These are phyloP conservation scores for Campoletis raptor DNA, from an alignment of 2,888 invertebrate genomes.

Conservation along the genomic window DNA sequence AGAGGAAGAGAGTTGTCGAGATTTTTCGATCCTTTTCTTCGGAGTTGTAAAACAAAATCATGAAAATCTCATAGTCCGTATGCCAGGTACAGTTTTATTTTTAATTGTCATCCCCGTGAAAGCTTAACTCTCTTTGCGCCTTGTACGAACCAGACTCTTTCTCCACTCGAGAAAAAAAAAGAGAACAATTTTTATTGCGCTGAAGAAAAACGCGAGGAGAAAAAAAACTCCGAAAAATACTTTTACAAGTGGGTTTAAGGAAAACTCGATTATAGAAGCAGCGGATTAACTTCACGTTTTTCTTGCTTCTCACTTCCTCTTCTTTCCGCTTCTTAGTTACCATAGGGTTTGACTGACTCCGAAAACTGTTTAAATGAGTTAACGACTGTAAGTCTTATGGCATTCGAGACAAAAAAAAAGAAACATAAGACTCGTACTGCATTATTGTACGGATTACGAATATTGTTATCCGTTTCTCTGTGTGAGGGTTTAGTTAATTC, in stretches of 20 bases:
- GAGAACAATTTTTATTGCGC: constrained; percentile 68
- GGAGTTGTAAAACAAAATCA: constrained; percentile 49
- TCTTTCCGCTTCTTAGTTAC: background rate
- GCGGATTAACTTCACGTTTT: constrained; percentile 78
- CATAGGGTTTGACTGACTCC: constrained; percentile 71
- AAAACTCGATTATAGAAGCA: constrained; percentile 76
- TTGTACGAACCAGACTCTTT: background rate
- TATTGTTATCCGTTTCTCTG: constrained; percentile 57
- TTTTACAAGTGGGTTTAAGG: constrained; percentile 74
- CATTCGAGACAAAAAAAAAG: constrained; percentile 49
- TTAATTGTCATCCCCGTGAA: constrained; percentile 27
- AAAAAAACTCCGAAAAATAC: constrained; percentile 57
- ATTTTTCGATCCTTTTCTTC: constrained; percentile 29
- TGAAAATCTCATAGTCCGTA: constrained; percentile 13
- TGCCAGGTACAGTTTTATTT: constrained; percentile 66
- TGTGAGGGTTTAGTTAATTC: constrained; percentile 10
- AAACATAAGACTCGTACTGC: constrained; percentile 41
- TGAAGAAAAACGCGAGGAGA: constrained; percentile 47
- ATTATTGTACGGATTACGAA: constrained; percentile 67
- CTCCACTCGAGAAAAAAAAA: background rate
- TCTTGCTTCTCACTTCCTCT: constrained; percentile 14
- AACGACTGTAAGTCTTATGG: constrained; percentile 70
- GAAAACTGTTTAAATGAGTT: constrained; percentile 75
- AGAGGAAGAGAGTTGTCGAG: background rate
- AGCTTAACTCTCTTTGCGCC: constrained; percentile 39